Evolutionary conservation across 2,888 invertebrate genomes (phyloP).

Genomic region (Emmelina monodactyla): DNA sequence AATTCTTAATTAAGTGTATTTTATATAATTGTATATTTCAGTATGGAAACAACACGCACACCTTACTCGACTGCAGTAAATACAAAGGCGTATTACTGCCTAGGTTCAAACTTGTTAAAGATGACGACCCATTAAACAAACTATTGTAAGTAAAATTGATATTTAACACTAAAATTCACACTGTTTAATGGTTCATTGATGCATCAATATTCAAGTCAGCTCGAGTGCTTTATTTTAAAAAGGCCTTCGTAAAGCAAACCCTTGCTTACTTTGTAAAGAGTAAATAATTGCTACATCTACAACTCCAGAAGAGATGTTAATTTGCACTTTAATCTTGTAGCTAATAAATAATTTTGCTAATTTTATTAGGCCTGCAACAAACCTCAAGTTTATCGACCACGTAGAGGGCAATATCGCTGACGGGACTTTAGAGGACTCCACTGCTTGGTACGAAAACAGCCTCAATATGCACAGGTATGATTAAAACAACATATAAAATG

Average conservation of each 20-base stretch:
- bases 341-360: neutral
- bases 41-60: conserved; percentile 98
- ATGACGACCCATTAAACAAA: conserved; percentile 71
- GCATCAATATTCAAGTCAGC: no score
- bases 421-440: conserved; percentile 83
- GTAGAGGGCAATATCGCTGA: conserved; percentile 97
- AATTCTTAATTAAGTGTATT: no score
- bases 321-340: neutral
- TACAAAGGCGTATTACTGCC: conserved; percentile 91
- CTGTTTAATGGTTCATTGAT: no score
- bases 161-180: no score
- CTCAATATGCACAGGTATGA: conserved; percentile 67
- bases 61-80: conserved; percentile 84
- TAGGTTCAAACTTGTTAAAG: conserved; percentile 69
- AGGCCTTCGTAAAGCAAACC: no score
- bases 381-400: conserved; percentile 91
- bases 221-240: no score
- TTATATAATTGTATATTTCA: conserved; percentile 51
- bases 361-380: conserved; percentile 72
- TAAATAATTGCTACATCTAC: no score
- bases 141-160: conserved; percentile 70
- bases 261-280: no score
- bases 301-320: conserved; percentile 22
- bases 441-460: conserved; percentile 79
- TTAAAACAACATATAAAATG: no score